Conservation (phyloP, 2,797 vertebrate species). For the Buphagus erythrorhynchus region DNA sequence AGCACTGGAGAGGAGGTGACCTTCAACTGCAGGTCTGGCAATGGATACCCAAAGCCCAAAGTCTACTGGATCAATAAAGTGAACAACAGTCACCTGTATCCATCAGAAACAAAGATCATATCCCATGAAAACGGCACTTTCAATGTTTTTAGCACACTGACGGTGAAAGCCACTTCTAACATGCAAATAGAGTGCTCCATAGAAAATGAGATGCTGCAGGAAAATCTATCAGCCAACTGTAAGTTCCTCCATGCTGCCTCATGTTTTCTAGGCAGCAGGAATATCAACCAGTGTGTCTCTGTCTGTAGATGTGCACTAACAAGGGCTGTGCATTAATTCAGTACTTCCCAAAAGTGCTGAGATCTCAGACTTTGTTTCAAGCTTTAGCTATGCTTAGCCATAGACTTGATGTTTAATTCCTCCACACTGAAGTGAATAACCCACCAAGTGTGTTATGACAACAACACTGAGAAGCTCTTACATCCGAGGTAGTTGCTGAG, state of each 20-base stretch:
- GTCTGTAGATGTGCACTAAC: fast-evolving
- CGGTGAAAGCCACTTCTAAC: background rate
- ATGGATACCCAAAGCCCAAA: constrained; percentile 69
- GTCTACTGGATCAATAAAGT: constrained; percentile 76
- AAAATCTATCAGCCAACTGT: constrained; percentile 67
- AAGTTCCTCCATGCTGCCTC: constrained; percentile 1
- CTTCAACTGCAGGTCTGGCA: constrained; percentile 68
- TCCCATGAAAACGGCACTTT: constrained; percentile 31
- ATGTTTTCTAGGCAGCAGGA: background rate
- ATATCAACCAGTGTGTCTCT: background rate
- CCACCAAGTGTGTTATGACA: background rate
- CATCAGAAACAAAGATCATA: background rate
- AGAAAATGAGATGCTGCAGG: constrained; percentile 71
- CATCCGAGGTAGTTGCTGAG: fast-evolving
- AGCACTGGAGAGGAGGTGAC: constrained; percentile 33
- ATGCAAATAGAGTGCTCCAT: constrained; percentile 71
- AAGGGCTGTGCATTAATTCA: background rate
- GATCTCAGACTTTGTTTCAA: background rate
- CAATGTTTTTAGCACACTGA: constrained; percentile 54
- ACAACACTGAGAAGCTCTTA: background rate
- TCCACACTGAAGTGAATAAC: background rate
- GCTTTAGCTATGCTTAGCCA: background rate
- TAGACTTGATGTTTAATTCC: background rate
- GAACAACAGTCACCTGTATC: constrained; percentile 33
- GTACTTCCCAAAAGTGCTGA: background rate